phyloP scores from a whole-genome alignment of 1,140 invertebrate genomes.

The Diabrotica virgifera region DNA sequence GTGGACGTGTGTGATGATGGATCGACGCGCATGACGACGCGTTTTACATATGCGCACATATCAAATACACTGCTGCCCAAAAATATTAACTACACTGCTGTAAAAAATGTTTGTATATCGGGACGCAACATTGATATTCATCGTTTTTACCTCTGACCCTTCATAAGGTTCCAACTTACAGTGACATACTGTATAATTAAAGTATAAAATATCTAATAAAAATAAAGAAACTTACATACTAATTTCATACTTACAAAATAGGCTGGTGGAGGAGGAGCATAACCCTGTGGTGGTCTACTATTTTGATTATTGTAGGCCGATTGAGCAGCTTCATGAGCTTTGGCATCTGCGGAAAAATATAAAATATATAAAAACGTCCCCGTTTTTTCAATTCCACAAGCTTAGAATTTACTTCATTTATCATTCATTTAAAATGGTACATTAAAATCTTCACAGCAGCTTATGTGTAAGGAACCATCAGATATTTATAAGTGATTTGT shows the following conservation, averaged over 20 bases:
- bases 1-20: no score
- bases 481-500: neutral
- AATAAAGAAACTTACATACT: conserved; percentile 7
- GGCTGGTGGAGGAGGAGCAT: conserved; percentile 79
- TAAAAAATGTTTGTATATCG: no score
- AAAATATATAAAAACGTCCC: neutral
- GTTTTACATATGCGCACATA: no score
- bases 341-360: conserved; percentile 54
- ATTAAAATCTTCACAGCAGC: neutral
- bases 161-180: no score
- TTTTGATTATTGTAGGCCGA: conserved; percentile 86
- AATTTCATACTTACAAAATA: conserved; percentile 68
- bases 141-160: no score
- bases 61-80: no score
- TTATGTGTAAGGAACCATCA: neutral
- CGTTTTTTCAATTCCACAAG: neutral
- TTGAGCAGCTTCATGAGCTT: conserved; percentile 82
- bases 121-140: no score
- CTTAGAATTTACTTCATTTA: neutral
- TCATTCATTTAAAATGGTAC: neutral
- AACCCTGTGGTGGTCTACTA: conserved; percentile 71
- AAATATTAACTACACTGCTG: no score
- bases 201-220: no score
- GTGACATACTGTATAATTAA: no score
- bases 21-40: no score